A percentile compares a stretch with the other conserved stretches of the same genome.
phyloP scores from a whole-genome alignment of 92 coral and sea anemone genomes.

The Anthopleura xanthogrammica region DNA sequence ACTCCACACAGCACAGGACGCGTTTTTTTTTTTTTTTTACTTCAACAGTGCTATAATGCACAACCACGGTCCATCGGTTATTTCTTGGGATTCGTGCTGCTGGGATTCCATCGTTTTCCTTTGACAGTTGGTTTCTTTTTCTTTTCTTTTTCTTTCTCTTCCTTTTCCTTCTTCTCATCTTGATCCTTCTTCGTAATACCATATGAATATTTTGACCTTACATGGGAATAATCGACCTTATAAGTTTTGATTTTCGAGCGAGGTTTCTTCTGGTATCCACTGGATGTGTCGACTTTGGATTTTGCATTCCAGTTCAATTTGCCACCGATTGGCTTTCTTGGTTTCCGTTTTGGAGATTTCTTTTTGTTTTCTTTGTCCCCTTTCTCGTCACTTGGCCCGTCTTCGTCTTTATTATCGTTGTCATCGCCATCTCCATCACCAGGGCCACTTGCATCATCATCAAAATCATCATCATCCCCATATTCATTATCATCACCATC shows the following conservation, averaged over 20 bases:
- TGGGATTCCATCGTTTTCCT: conserved; percentile 32
- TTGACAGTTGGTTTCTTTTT: conserved; percentile 9
- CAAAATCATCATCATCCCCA: neutral
- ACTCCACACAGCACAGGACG: too few relatives aligned
- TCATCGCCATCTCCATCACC: conserved; percentile 27
- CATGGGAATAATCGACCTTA: conserved; percentile 75
- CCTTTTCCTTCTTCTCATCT: conserved; percentile 13
- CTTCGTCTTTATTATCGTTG: neutral
- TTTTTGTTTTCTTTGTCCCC: conserved; percentile 1
- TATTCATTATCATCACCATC: conserved; percentile 15
- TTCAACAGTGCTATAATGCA: too few relatives aligned
- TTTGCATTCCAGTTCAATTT: conserved; percentile 82
- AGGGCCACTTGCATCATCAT: conserved; percentile 17
- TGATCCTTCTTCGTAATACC: conserved; percentile 21
- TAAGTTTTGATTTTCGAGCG: conserved; percentile 57
- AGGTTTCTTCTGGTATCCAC: conserved; percentile 34
- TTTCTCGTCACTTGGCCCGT: conserved; percentile 28
- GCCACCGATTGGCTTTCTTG: conserved; percentile 43
- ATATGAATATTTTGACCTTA: conserved; percentile 57
- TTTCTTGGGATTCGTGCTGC: neutral
- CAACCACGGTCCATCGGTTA: neutral
- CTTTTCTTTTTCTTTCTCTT: conserved; percentile 16
- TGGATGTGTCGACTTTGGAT: conserved; percentile 64
- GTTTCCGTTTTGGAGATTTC: conserved; percentile 11
- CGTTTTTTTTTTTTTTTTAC: too few relatives aligned